These are phyloP conservation scores for Drosophila kurseongensis DNA, from an alignment of 1,140 invertebrate genomes.

Conservation along the genomic window DNA sequence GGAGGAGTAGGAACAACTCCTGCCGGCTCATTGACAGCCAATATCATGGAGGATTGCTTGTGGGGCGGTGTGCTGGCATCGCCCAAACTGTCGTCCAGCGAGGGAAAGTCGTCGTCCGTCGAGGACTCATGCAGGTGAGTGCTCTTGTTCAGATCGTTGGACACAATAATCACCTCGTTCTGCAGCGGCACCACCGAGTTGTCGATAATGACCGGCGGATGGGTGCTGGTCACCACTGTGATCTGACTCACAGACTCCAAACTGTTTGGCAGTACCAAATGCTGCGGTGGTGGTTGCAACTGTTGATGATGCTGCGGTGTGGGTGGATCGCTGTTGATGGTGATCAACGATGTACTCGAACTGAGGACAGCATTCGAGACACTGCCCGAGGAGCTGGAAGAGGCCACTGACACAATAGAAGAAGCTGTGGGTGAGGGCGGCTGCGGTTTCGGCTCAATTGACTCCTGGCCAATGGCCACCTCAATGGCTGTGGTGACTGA, in stretches of 20 bases:
- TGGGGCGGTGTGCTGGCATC: conserved; percentile 85
- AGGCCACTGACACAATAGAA: conserved; percentile 76
- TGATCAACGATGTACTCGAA: conserved; percentile 79
- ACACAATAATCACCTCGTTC: conserved; percentile 91
- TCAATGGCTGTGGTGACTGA: conserved; percentile 69
- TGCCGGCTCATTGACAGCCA: conserved; percentile 61
- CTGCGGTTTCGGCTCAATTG: conserved; percentile 68
- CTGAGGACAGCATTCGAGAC: conserved; percentile 59
- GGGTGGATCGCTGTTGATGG: conserved; percentile 77
- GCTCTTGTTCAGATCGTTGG: conserved; percentile 89
- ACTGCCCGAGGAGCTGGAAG: conserved; percentile 61
- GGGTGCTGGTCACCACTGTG: conserved; percentile 92
- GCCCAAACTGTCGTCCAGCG: conserved; percentile 91
- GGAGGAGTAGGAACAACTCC: conserved; percentile 57
- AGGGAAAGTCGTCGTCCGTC: conserved; percentile 90
- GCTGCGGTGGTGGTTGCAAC: conserved; percentile 42
- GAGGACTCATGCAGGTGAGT: conserved; percentile 88
- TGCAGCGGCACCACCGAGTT: conserved; percentile 71
- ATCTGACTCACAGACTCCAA: conserved; percentile 90
- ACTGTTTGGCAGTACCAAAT: conserved; percentile 87
- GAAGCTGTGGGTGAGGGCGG: conserved; percentile 85
- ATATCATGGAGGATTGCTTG: conserved; percentile 82
- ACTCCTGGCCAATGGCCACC: conserved; percentile 77
- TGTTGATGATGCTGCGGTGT: conserved; percentile 49
- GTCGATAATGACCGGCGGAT: conserved; percentile 90